These are phyloP conservation scores for Ellobius talpinus DNA, from an alignment of 2,113 vertebrate species.

Conservation along the genomic window DNA sequence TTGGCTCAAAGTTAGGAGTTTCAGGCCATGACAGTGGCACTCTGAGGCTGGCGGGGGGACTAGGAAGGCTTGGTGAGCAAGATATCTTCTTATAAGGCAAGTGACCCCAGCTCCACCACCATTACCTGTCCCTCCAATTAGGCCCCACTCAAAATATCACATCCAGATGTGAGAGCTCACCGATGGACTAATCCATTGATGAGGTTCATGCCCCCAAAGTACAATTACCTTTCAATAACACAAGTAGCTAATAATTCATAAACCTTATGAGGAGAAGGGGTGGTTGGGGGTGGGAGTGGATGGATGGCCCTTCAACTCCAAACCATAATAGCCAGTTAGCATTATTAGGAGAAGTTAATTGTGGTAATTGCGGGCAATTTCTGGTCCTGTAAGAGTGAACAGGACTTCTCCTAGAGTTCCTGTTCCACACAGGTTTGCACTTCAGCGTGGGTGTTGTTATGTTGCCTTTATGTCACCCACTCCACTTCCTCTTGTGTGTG, in stretches of 20 bases:
- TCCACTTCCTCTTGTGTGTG: not conserved
- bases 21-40: not conserved
- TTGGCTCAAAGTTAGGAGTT: not conserved
- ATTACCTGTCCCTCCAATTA: not conserved
- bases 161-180: not conserved
- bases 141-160: not conserved
- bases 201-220: not conserved
- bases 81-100: not conserved
- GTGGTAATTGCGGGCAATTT: not conserved
- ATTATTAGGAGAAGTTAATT: not conserved
- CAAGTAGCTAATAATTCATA: not conserved
- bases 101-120: no score
- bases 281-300: not conserved
- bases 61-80: not conserved
- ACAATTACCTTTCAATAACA: not conserved
- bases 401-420: not conserved
- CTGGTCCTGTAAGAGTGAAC: not conserved
- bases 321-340: no score
- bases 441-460: not conserved
- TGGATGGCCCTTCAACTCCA: not conserved
- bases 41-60: no score
- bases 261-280: no score
- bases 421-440: not conserved
- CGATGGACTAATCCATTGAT: not conserved
- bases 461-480: rapidly evolving